Evolutionary conservation across 2,113 vertebrate genomes (phyloP), one percentile per base, ranked within the genome.

Genomic region (Coturnix japonica): DNA sequence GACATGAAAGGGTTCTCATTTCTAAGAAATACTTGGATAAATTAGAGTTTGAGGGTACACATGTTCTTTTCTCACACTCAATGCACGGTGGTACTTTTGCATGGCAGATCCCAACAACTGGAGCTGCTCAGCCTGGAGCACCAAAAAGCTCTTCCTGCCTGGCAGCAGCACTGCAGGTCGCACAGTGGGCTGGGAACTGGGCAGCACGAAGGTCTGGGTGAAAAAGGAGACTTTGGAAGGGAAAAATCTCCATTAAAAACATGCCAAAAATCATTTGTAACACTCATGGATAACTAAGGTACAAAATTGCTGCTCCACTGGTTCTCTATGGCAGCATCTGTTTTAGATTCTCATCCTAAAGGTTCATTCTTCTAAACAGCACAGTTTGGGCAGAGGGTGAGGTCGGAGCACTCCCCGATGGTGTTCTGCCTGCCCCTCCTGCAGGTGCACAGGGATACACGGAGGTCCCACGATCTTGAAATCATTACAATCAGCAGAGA

Each of bases 1-100:
- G 72, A 71, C 81, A 77, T 47, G 31, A 79, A 93, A 95, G 71
- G 67, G 31, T 74, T 95, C 94, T 85, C 2, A 72, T 82, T 78
- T 84, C 83, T 61, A 85, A 83, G 80, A 65, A 88, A 87, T 28
- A 65, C 37, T 25, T 35, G 69, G 47, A 43, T 64, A 82, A 85
- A 89, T 35, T 8, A 63, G 66, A 60, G 41, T 44, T 80, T 43
- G 54, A 66, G n/a, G 61, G 57, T 31, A 63, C 4, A 4, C 1
- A 13, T 12, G 13, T 28, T 81, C 75, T 49, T 12, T 13, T 57
- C 77, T 59, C 17, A 30, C 2, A 39, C 10, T 16, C 53, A 53
- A 17, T 13, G 25, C 2, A 54, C 0, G 1, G 37, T 8, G 49
- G 61, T 46, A 23, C 13, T 76, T 73, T 22, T 17, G 67, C 64